Conservation (phyloP, 2,113 vertebrate genomes). For the Gasterosteus aculeatus region DNA sequence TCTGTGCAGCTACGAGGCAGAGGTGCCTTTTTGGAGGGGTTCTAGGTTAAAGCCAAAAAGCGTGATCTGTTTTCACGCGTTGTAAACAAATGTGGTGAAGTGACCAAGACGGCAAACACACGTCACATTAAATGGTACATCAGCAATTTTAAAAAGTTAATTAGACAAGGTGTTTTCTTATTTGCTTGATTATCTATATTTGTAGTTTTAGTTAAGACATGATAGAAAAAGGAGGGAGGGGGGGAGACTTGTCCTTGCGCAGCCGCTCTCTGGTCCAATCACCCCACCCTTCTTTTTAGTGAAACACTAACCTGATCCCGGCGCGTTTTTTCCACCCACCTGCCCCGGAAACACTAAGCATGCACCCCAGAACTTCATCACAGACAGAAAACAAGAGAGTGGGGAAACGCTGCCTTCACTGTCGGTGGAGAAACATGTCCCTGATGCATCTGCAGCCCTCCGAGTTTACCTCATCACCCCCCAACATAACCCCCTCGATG, state of each 20-base stretch:
- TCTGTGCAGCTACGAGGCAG: too few species aligned
- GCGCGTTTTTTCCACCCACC: neutral
- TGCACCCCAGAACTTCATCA: constrained; percentile 18
- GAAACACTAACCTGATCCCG: too few species aligned
- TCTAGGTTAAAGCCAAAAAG: too few species aligned
- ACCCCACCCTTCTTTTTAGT: neutral
- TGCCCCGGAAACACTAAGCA: constrained; percentile 31
- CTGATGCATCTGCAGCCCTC: constrained; percentile 19
- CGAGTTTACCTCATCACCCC: neutral
- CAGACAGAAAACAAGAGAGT: constrained; percentile 5
- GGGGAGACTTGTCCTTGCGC: neutral
- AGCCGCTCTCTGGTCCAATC: constrained; percentile 13
- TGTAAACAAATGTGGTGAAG: too few species aligned
- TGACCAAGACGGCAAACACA: too few species aligned
- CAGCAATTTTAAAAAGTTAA: neutral
- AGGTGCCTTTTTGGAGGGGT: too few species aligned
- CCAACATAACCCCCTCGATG: constrained; percentile 40
- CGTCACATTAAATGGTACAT: neutral
- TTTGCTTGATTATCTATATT: neutral
- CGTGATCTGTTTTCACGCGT: too few species aligned
- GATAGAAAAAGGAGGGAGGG: too few species aligned
- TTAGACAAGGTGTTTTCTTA: too few species aligned
- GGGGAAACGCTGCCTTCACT: neutral
- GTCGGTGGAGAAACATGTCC: neutral
- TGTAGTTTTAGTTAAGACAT: neutral